These are phyloP conservation scores for Netelia fuscicornis DNA, from an alignment of 2,888 invertebrate genomes.

Conservation along the genomic window DNA sequence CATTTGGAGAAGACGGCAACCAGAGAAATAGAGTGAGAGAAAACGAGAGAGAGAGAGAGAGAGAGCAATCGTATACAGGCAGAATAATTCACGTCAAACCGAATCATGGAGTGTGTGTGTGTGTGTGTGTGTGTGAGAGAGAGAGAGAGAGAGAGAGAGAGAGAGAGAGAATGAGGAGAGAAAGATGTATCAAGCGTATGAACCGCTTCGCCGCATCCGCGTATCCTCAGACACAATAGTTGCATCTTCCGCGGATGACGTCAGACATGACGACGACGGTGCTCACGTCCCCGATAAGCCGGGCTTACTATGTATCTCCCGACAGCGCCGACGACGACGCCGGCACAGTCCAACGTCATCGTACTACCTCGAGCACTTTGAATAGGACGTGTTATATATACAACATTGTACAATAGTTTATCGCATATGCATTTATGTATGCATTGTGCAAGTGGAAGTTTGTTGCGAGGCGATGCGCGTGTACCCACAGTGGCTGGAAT, in stretches of 20 bases:
- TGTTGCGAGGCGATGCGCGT: slow-evolving; percentile 35
- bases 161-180: slow-evolving; percentile 5
- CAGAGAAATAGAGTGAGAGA: neutral
- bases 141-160: neutral
- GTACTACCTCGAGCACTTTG: slow-evolving; percentile 27
- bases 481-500: slow-evolving; percentile 26
- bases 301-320: slow-evolving; percentile 11
- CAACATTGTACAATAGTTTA: neutral
- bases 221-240: slow-evolving; percentile 44
- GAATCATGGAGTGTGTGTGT: neutral
- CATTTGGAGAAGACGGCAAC: neutral
- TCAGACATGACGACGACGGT: slow-evolving; percentile 36
- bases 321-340: slow-evolving; percentile 24
- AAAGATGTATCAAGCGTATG: slow-evolving; percentile 39
- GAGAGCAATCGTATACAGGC: slow-evolving; percentile 23
- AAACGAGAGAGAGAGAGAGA: neutral
- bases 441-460: neutral
- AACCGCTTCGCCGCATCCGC: slow-evolving; percentile 38
- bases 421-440: neutral
- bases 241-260: slow-evolving; percentile 43
- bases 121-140: too few relatives aligned
- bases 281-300: slow-evolving; percentile 46
- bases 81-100: slow-evolving; percentile 22
- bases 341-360: slow-evolving; percentile 4
- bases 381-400: neutral